Base-by-base conservation (phyloP, 2,888 invertebrate species). In the Tachystola acroxantha region DNA sequence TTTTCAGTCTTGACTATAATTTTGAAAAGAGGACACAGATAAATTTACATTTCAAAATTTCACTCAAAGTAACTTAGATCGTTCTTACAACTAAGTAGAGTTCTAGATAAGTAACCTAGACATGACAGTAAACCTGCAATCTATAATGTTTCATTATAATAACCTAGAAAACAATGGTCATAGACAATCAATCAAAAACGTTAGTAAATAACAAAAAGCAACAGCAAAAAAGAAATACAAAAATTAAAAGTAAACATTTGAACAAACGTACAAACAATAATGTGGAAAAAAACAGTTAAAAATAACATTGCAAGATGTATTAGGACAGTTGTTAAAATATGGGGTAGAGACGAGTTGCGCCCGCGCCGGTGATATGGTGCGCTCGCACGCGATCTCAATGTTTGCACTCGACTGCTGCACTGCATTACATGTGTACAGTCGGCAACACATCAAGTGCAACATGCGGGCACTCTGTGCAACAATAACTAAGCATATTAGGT, bases 301-400 rank as follows among this genome's bases (percentile, higher is more conserved):
- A 85, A 85, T 75, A 86, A 86, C 82, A 86, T 84, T 81, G 84
- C 79, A 82, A 85, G 86, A 86, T 86, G 84, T 82, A 86, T 85
- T 85, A 84, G 86, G 85, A 86, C 86, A 86, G 86, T 86, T 86
- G 86, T 86, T 86, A 86, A 86, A 86, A 86, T 85, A 86, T 84
- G 76, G 86, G 86, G 86, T 84, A 78, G 76, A 71, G 67, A 69
- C 27, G 34, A 26, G 57, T 6, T 3, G 16, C 16, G 3, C 6
- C 16, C 3, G 3, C 6, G 16, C 16, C 24, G 61, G 45, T 68
- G 66, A 75, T 79, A 81, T 71, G 70, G 81, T 66, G 64, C 63
- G 68, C 64, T 63, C 57, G 81, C 86, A 86, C 86, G 86, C 85
- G 73, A 85, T 74, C 64, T 62, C 53, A 56, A 50, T 60, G 62